Evolutionary conservation across 2,888 invertebrate species (phyloP).

Genomic region (Lithophane ornitopus): DNA sequence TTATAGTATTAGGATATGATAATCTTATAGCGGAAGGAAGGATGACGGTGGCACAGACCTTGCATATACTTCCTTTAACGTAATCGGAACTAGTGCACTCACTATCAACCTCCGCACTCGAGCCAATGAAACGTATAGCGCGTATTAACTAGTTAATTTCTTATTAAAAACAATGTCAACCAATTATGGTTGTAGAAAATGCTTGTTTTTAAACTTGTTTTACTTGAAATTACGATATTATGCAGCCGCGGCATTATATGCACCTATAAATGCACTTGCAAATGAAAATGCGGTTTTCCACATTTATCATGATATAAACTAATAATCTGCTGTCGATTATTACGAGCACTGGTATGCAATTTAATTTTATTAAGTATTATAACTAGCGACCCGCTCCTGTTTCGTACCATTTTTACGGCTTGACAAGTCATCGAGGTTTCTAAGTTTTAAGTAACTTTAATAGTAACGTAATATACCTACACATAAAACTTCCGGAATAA

Average conservation of each 20-base stretch:
- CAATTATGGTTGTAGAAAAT: conserved; percentile 52
- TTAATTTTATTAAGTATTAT: conserved; percentile 33
- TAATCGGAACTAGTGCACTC: conserved; percentile 74
- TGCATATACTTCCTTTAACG: conserved; percentile 81
- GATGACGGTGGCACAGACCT: conserved; percentile 77
- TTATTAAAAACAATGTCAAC: conserved; percentile 65
- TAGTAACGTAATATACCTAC: too few relatives aligned
- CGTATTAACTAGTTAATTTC: conserved; percentile 54
- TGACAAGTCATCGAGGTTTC: too few relatives aligned
- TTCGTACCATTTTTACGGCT: too few relatives aligned
- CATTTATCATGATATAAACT: conserved; percentile 41
- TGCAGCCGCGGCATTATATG: conserved; percentile 5
- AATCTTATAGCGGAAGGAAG: conserved; percentile 83
- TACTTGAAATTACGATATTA: conserved; percentile 49
- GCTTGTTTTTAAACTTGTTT: conserved; percentile 58
- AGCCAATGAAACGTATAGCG: conserved; percentile 70
- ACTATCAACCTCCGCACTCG: conserved; percentile 56
- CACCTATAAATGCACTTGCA: conserved; percentile 3
- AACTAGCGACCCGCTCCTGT: neutral
- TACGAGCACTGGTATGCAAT: conserved; percentile 37
- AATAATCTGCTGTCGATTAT: conserved; percentile 28
- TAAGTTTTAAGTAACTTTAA: too few relatives aligned
- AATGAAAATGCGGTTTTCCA: conserved; percentile 44
- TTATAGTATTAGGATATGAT: conserved; percentile 63
- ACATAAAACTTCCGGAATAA: too few relatives aligned